Base-by-base conservation (phyloP, 2,113 vertebrate species). In the Gorsachius goisagi region DNA sequence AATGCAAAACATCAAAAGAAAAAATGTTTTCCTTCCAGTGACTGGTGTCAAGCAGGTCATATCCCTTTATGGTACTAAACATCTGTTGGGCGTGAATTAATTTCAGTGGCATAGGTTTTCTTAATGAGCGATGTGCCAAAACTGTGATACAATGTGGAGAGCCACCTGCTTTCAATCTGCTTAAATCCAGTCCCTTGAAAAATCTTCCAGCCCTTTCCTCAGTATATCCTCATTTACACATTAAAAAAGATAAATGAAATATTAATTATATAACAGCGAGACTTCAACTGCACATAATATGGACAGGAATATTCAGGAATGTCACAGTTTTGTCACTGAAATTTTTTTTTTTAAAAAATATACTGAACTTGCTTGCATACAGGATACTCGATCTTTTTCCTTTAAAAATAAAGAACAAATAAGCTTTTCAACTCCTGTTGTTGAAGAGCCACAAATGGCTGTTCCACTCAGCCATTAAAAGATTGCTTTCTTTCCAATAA, bases 1-100 rank as follows among this genome's bases (percentile, higher is more conserved):
- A 77, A 85, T 55, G 33, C 49, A 88, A 96, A 96, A 96, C 74
- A 94, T 90, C 58, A 92, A 88, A 94, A 92, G 74, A 72, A 88
- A 73, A 77, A 73, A 68, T 26, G 23, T 67, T 84, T 78, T 77
- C 32, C 60, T 81, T 63, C 49, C 44, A 94, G 39, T 73, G 59
- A 85, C 59, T 69, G 37, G 26, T 88, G 78, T 72, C 78, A 85
- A 59, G 83, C 50, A 96, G 89, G 89, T 92, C 73, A 72, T 60
- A 85, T 67, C 47, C 44, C 62, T 85, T 92, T 67, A 85, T 32
- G n/a, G 83, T 63, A 93, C 59, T 85, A 81, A 89, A 90, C 82
- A 92, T 90, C 87, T 88, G 85, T 69, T 69, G 87, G 73, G 78
- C 0, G 15, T 77, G 68, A 85, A 88, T 85, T 88, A 69, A 94